phyloP scores from a whole-genome alignment of 2,113 vertebrate species.

The Calyptomena viridis region DNA sequence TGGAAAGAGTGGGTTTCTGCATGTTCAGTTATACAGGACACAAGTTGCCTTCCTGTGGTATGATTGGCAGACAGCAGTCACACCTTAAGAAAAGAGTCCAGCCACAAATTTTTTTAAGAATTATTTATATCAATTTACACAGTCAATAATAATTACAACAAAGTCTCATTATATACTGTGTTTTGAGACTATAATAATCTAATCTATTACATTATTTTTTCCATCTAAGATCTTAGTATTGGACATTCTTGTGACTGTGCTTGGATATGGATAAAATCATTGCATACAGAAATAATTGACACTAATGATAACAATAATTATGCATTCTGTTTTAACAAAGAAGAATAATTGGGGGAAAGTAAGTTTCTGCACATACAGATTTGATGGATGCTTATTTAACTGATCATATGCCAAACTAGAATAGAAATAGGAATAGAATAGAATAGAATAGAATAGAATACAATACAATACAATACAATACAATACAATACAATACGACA shows the following conservation, averaged over 20 bases:
- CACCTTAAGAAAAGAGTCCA: not conserved
- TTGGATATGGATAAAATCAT: not conserved
- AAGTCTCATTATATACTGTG: not conserved
- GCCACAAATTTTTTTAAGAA: not conserved
- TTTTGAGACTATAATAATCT: not conserved
- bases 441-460: not conserved
- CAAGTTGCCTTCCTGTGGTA: not conserved
- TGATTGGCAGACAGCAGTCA: not conserved
- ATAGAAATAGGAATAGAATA: not conserved
- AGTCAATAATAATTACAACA: not conserved
- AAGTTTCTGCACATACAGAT: not conserved
- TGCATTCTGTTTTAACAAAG: not conserved
- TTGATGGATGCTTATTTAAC: not conserved
- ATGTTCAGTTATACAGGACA: not conserved
- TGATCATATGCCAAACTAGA: not conserved
- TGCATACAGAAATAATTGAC: not conserved
- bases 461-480: too few species aligned
- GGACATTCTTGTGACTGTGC: not conserved
- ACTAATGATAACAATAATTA: not conserved
- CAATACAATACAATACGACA: too few species aligned
- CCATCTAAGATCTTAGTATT: not conserved
- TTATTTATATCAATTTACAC: not conserved
- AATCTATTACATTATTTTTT: not conserved
- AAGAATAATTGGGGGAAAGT: not conserved
- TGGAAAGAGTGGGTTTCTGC: not conserved